Evolutionary conservation across 1,140 invertebrate genomes (phyloP).

Genomic region (Ectropis grisescens): DNA sequence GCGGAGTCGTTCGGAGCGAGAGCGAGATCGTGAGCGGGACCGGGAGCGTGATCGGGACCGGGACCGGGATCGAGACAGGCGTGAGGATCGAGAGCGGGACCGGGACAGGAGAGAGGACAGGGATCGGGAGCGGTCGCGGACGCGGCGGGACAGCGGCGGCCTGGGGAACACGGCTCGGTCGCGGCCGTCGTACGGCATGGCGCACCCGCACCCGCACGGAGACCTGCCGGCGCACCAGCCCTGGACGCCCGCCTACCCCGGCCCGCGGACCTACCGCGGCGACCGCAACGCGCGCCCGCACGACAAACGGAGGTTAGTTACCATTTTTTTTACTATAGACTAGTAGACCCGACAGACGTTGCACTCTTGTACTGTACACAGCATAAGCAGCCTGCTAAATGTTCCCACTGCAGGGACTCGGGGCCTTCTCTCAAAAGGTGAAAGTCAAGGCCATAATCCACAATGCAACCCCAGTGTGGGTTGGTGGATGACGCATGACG

Average conservation of each 20-base stretch:
- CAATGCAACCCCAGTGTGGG: too few relatives aligned
- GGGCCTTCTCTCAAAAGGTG: too few relatives aligned
- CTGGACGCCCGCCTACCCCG: conserved; percentile 55
- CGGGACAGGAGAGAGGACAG: conserved; percentile 31
- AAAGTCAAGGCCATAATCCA: too few relatives aligned
- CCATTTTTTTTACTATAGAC: too few relatives aligned
- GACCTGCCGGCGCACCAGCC: conserved; percentile 30
- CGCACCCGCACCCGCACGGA: conserved; percentile 36
- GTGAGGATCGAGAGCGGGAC: conserved; percentile 33
- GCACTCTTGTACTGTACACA: too few relatives aligned
- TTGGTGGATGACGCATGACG: too few relatives aligned
- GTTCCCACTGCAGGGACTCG: too few relatives aligned
- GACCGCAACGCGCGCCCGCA: conserved; percentile 51
- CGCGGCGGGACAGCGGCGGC: conserved; percentile 57
- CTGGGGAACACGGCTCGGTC: conserved; percentile 20
- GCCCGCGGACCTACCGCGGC: conserved; percentile 46
- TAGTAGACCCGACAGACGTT: too few relatives aligned
- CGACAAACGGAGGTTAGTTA: conserved; percentile 54
- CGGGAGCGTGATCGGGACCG: conserved; percentile 51
- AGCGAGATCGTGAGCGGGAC: conserved; percentile 36
- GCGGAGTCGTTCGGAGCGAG: conserved; percentile 49
- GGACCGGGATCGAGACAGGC: conserved; percentile 50
- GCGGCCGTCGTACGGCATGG: conserved; percentile 27
- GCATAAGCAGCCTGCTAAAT: too few relatives aligned
- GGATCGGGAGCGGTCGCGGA: conserved; percentile 42